Evolutionary conservation across 2,797 vertebrate species (phyloP).

Genomic region (Malacoraja senta): DNA sequence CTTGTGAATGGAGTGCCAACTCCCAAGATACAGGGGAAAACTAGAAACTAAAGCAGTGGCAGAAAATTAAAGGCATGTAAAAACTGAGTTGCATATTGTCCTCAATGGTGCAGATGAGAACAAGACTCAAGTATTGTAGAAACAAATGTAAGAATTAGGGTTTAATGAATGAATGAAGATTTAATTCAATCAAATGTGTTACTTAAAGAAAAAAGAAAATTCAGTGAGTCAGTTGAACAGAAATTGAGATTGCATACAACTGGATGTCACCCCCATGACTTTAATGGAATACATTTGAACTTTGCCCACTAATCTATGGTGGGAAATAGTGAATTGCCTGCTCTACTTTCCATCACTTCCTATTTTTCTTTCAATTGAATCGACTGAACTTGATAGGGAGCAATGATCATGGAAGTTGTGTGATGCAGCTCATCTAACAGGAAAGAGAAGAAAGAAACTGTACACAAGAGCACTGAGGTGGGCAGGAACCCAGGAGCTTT

Average conservation of each 20-base stretch:
- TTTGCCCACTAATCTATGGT: background rate
- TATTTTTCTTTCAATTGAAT: background rate
- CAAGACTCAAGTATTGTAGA: background rate
- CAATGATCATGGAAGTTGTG: background rate
- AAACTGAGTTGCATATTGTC: background rate
- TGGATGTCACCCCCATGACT: background rate
- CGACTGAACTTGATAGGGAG: background rate
- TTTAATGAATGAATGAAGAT: too few species aligned
- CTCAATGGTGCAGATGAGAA: background rate
- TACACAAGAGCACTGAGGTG: background rate
- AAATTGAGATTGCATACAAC: background rate
- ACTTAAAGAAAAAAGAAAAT: background rate
- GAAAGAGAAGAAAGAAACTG: background rate
- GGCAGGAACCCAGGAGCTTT: background rate
- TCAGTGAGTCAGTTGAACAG: background rate
- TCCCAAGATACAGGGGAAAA: background rate
- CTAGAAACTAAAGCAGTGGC: background rate
- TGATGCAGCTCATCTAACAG: background rate
- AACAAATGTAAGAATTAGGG: background rate
- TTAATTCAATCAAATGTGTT: too few species aligned
- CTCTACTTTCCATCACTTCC: background rate
- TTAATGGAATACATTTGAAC: background rate
- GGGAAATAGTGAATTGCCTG: background rate
- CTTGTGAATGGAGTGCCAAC: background rate
- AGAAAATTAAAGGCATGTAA: background rate